Conservation (phyloP, 2,113 vertebrate species). For the Corvus moneduloides region DNA sequence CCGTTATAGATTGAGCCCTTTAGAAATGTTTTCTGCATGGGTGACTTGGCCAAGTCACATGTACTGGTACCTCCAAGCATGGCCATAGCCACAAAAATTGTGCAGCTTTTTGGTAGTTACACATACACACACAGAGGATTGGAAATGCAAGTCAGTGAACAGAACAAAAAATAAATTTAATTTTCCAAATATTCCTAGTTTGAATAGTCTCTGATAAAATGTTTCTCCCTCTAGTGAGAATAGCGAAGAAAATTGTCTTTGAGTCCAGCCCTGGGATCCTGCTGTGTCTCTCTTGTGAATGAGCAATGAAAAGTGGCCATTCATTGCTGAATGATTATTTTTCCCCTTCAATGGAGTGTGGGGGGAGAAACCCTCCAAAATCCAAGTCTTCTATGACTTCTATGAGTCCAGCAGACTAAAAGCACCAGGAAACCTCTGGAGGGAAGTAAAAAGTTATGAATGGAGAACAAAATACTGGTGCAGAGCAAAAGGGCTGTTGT, state of each 20-base stretch:
- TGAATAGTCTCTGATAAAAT: constrained; percentile 17
- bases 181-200: background rate
- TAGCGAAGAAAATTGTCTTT: constrained; percentile 31
- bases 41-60: background rate
- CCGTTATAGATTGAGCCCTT: background rate
- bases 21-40: background rate
- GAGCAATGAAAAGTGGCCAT: constrained; percentile 57
- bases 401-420: constrained; percentile 43
- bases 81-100: background rate
- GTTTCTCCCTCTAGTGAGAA: background rate
- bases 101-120: background rate
- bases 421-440: constrained; percentile 54
- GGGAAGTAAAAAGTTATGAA: constrained; percentile 65
- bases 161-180: background rate
- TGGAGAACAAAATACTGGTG: constrained; percentile 55
- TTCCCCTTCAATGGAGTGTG: constrained; percentile 4
- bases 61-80: background rate
- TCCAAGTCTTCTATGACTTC: constrained; percentile 39
- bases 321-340: constrained; percentile 54
- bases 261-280: constrained; percentile 14
- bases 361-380: background rate
- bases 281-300: constrained; percentile 34
- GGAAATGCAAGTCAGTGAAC: background rate
- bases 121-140: background rate
- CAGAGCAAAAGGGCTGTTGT: constrained; percentile 35